These are phyloP conservation scores for Acrocyrtus sp. DNA, from an alignment of 2,888 invertebrate genomes.

Conservation along the genomic window DNA sequence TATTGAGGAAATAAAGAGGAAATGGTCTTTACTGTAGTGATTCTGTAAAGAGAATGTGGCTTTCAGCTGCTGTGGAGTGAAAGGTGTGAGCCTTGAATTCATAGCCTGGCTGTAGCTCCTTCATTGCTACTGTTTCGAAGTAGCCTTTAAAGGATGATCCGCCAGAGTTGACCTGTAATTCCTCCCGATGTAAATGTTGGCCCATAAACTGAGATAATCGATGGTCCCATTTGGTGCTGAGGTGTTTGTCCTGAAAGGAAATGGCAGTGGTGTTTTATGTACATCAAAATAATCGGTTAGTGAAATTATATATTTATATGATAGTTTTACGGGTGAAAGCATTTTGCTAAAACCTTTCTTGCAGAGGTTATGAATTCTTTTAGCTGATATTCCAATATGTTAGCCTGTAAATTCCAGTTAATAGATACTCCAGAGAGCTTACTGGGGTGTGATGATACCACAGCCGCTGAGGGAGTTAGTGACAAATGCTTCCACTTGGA, in stretches of 20 bases:
- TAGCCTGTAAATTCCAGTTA: slow-evolving; percentile 23
- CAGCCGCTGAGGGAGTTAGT: slow-evolving; percentile 6
- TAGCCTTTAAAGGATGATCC: slow-evolving; percentile 24
- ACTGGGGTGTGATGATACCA: slow-evolving; percentile 15
- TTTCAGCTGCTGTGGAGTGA: slow-evolving; percentile 26
- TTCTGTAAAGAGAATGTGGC: slow-evolving; percentile 21
- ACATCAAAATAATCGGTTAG: background rate
- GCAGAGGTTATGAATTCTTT: slow-evolving; percentile 29
- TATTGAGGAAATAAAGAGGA: too few species aligned
- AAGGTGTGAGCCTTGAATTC: slow-evolving; percentile 53
- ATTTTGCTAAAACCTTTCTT: too few species aligned
- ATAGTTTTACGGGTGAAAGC: background rate
- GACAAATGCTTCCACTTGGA: slow-evolving; percentile 56
- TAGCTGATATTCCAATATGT: slow-evolving; percentile 42
- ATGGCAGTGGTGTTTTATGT: too few species aligned
- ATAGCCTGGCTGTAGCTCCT: slow-evolving; percentile 42
- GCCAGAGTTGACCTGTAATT: slow-evolving; percentile 44
- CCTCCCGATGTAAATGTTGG: slow-evolving; percentile 48
- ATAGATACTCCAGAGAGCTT: slow-evolving; percentile 8
- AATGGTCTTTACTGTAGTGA: too few species aligned
- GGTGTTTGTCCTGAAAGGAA: slow-evolving; percentile 26
- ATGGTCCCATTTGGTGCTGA: slow-evolving; percentile 47
- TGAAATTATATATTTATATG: too few species aligned
- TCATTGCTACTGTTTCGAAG: slow-evolving; percentile 45
- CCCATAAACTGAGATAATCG: slow-evolving; percentile 39